These are phyloP conservation scores for Rhyacichthys aspro DNA, from an alignment of 2,797 vertebrate genomes.

Conservation along the genomic window DNA sequence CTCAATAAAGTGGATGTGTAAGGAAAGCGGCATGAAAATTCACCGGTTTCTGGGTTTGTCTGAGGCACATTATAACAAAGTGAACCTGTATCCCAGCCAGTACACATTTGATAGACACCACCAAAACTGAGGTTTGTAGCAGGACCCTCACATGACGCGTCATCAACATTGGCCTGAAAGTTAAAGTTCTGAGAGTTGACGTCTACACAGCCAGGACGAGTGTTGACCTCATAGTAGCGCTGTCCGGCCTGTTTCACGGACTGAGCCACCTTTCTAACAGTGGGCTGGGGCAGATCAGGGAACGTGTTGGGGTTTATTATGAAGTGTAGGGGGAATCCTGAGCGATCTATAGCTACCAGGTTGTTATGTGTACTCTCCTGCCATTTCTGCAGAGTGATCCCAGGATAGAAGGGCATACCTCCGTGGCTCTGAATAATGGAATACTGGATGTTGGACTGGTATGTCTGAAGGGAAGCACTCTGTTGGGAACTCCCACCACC, in stretches of 20 bases:
- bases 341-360: constrained; percentile 87
- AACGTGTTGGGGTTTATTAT: constrained; percentile 81
- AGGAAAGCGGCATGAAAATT: constrained; percentile 77
- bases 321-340: constrained; percentile 83
- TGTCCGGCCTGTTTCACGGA: constrained; percentile 76
- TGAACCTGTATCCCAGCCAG: constrained; percentile 34
- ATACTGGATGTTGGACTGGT: constrained; percentile 84
- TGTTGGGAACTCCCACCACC: constrained; percentile 34
- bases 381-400: constrained; percentile 90
- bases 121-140: constrained; percentile 88
- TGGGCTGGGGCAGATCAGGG: constrained; percentile 84
- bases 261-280: constrained; percentile 77
- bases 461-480: constrained; percentile 69
- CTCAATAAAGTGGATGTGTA: constrained; percentile 77
- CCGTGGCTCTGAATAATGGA: constrained; percentile 85
- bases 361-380: constrained; percentile 87
- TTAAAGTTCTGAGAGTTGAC: constrained; percentile 85
- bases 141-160: constrained; percentile 83
- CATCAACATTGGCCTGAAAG: constrained; percentile 88
- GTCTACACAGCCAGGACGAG: constrained; percentile 84
- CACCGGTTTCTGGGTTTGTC: constrained; percentile 85
- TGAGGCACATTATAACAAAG: constrained; percentile 82
- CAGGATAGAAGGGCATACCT: constrained; percentile 86
- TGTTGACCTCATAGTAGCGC: constrained; percentile 87
- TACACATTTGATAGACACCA: constrained; percentile 86